These are phyloP conservation scores for Etheostoma perlongum DNA, from an alignment of 2,797 vertebrate species.

Conservation along the genomic window DNA sequence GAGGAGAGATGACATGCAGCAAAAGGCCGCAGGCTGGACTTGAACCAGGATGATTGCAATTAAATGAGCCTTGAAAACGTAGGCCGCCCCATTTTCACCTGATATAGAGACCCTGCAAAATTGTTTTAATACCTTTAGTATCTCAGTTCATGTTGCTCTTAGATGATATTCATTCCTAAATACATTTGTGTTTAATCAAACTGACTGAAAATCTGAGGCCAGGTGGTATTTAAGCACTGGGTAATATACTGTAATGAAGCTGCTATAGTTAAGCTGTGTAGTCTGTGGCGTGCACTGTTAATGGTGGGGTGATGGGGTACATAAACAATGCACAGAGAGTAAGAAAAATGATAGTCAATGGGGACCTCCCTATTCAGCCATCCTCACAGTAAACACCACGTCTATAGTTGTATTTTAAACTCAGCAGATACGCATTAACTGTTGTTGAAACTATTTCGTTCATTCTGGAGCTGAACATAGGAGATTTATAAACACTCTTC, in stretches of 20 bases:
- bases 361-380: not conserved
- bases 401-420: not conserved
- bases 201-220: not conserved
- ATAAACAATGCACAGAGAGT: constrained; percentile 2
- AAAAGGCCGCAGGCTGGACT: not conserved
- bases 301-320: not conserved
- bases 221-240: not conserved
- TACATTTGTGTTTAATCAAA: not conserved
- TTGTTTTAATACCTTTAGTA: not conserved
- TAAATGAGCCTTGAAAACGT: too few relatives aligned
- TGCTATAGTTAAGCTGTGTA: not conserved
- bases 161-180: not conserved
- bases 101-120: not conserved
- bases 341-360: not conserved
- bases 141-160: not conserved
- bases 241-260: not conserved
- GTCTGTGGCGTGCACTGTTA: not conserved
- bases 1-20: not conserved
- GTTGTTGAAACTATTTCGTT: too few relatives aligned
- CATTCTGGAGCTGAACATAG: not conserved
- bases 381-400: not conserved
- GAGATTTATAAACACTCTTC: not conserved
- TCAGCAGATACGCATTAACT: not conserved
- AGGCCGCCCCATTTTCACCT: not conserved
- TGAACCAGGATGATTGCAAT: not conserved